Base-by-base conservation (phyloP, 2,888 invertebrate genomes). In the Lycaena phlaeas region DNA sequence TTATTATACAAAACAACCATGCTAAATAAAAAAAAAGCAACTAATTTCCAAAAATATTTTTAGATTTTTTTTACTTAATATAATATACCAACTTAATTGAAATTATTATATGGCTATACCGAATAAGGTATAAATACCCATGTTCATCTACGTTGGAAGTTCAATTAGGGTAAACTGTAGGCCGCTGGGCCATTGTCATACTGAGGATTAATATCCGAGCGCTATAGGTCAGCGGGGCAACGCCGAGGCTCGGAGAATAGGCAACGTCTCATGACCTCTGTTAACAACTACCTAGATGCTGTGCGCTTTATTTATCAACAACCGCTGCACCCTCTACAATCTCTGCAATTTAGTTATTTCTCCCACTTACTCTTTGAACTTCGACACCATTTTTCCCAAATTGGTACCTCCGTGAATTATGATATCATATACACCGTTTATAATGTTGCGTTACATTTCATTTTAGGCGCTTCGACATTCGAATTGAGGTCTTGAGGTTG, bases 311-410 rank as follows among this genome's bases (percentile, higher is more conserved):
- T 41, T 44, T 41, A 43, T 43, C 44, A 37, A 27, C 36, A 39
- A 38, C 34, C 40, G 40, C 40, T 36, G 40, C 43, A 38, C 31
- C 40, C 27, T 40, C 22, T 41, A 29, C 40, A 41, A 44, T 44
- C 27, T 40, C 22, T 38, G 37, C 40, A 41, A 44, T 44, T 44
- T 44, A 31, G 40, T 41, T 38, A 41, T 40, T 38, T 27, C 30
- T 26, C 37, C 34, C 40, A 44, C 40, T 39, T 27, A 37, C 57
- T 59, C 65, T 68, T 57, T 68, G 68, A 68, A 52, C 72, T 69
- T 53, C 48, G 61, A 60, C 64, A 63, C 56, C 54, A 55, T 53
- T 56, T 54, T 51, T 49, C 49, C 42, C 41, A 43, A 50, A 45
- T 48, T 38, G 38, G 39, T 29, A 40, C 10, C 18, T 34, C 22